Base-by-base conservation (phyloP, 2,797 vertebrate genomes). In the Bryconaethiops microstoma region DNA sequence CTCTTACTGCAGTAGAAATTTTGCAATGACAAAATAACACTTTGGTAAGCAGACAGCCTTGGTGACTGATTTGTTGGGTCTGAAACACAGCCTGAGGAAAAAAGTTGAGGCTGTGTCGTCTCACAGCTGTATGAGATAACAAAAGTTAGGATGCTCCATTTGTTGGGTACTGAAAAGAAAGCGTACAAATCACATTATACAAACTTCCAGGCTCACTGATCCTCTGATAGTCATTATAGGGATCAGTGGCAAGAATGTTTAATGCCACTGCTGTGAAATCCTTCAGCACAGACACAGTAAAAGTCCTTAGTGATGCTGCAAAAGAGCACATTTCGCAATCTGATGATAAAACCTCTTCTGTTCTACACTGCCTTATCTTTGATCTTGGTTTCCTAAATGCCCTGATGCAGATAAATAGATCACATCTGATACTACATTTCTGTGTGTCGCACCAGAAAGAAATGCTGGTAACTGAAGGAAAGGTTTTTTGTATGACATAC, bases 241-340 rank as follows among this genome's bases (percentile, higher is more conserved):
- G 80, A 84, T 86, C 79, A 85, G 79, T 59, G 82, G 73, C 83
- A 69, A 84, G 77, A 74, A 86, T 68, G 63, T 79, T 85, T 86
- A 85, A 85, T 82, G 76, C 82, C 72, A 78, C 77, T 48, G 77
- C 70, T 85, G 82, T 82, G 82, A 85, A 84, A 84, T 84, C 86
- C 84, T 81, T 77, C 68, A 76, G 70, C 82, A 74, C 81, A 48
- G 65, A 87, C 86, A 82, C 82, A 82, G 82, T 86, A 84, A 85
- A 85, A 82, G 80, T 50, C 76, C 52, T 79, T 80, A 59, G 52
- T 39, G 76, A 57, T 74, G 71, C 74, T 67, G 63, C 48, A 82
- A 52, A 14, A 65, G 35, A 79, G 57, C 62, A 52, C 55, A 80
- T 57, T 87, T 76, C 80, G 62, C 74, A 79, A 80, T 82, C 72